These are phyloP conservation scores for Anser brachyrhynchus DNA, from an alignment of 2,113 vertebrate genomes.

Conservation along the genomic window DNA sequence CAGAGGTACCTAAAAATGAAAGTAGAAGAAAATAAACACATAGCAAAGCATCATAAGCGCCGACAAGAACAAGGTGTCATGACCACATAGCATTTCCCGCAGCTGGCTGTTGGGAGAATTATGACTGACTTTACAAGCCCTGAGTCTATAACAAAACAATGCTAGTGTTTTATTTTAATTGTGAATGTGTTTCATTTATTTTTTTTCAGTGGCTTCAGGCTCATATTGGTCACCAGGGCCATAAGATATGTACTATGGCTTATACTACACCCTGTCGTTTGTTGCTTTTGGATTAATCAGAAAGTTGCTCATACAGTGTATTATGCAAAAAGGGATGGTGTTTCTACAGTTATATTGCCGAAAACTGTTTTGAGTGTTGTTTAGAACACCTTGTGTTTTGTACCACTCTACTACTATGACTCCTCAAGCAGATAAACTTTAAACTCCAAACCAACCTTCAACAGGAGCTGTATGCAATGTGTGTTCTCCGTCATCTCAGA, in stretches of 20 bases:
- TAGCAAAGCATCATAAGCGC: neutral
- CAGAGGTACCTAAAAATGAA: neutral
- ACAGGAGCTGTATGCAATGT: neutral
- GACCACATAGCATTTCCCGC: neutral
- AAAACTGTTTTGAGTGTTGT: neutral
- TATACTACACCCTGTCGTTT: neutral
- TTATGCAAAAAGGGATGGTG: neutral
- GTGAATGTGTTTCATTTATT: conserved; percentile 18
- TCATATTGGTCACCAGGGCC: neutral
- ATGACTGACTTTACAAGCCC: neutral
- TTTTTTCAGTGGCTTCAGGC: neutral
- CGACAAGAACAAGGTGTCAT: neutral
- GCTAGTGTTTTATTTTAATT: neutral
- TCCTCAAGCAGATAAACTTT: neutral
- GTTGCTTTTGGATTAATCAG: neutral
- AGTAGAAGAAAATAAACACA: neutral
- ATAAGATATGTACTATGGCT: neutral
- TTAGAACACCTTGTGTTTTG: neutral
- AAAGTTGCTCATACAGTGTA: neutral
- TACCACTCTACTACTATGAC: neutral
- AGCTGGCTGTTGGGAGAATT: neutral
- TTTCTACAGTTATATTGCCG: neutral
- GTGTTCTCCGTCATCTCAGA: neutral
- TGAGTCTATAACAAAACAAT: neutral
- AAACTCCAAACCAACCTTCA: neutral